phyloP scores from a whole-genome alignment of 2,113 vertebrate species.

The Elephas maximus region DNA sequence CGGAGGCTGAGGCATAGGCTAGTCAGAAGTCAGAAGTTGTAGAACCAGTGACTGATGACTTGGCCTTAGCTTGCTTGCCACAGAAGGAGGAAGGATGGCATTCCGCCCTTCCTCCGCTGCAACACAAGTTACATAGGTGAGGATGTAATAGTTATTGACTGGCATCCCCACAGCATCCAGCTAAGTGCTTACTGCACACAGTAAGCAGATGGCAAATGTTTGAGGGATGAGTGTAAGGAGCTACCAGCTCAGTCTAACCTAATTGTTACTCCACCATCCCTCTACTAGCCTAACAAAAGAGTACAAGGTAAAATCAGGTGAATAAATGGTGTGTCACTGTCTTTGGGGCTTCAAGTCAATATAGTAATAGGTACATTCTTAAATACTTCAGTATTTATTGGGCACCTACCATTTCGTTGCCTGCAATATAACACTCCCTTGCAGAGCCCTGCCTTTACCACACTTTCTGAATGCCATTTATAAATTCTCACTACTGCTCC shows the following conservation, averaged over 20 bases:
- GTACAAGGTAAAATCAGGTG: neutral
- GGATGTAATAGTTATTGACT: neutral
- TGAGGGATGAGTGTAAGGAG: constrained; percentile 32
- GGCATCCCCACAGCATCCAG: neutral
- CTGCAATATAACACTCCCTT: neutral
- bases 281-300: neutral
- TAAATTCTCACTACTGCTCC: constrained; percentile 6
- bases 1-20: neutral
- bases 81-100: neutral
- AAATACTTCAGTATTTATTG: neutral
- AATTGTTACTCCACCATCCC: neutral
- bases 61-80: neutral
- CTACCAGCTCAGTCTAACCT: neutral
- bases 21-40: neutral
- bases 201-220: neutral
- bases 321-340: neutral
- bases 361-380: constrained; percentile 3
- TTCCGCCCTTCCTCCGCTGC: constrained; percentile 41
- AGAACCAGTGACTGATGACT: neutral
- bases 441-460: neutral
- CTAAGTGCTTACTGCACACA: neutral
- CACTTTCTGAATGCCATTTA: constrained; percentile 57
- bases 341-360: neutral
- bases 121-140: neutral
- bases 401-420: neutral